Evolutionary conservation across 2,888 invertebrate species (phyloP), one percentile per base, ranked within the genome.

Genomic region (Polydrusus cervinus): DNA sequence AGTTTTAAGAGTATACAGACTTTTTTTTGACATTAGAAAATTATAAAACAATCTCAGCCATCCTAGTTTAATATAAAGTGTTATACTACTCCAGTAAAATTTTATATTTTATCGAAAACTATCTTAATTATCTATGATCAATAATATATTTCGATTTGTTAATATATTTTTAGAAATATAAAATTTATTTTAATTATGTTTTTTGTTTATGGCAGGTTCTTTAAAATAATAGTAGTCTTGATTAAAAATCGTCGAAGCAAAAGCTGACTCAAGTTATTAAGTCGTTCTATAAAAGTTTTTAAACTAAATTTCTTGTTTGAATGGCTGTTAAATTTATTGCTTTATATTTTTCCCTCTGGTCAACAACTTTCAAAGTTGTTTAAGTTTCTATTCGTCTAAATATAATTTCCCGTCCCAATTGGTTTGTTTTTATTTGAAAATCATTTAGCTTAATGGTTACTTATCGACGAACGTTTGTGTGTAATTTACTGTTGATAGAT

Each of bases 221-320:
- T 7, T 40, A 62, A 62, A 62, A n/a, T n/a, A 40, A 62, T 47
- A 34, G 40, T 53, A 55, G 55, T 71, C 64, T 6, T 53, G 64
- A 71, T 71, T 71, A 71, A 64, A 71, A 64, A 71, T 64, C 62
- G 64, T 71, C 30, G 69, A 60, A 69, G 57, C 60, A 30, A 45
- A 47, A 69, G 49, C 69, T 60, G 30, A 55, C 25, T 34, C 53
- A 60, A 60, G 40, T 60, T 69, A 69, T 69, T 62, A 62, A 70
- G 62, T 18, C 43, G 70, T 70, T 51, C 62, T n/a, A 60, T 68
- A 57, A 55, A 68, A 68, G 68, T 68, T 68, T 47, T 30, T 60
- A 57, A 68, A 70, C 60, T 60, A 47, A 69, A 69, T 60, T 69
- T 69, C 69, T 60, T 45, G 57, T 69, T 60, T 60, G 60, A 57